Evolutionary conservation across 2,888 invertebrate genomes (phyloP).

Genomic region (Rotaria magnacalcarata): DNA sequence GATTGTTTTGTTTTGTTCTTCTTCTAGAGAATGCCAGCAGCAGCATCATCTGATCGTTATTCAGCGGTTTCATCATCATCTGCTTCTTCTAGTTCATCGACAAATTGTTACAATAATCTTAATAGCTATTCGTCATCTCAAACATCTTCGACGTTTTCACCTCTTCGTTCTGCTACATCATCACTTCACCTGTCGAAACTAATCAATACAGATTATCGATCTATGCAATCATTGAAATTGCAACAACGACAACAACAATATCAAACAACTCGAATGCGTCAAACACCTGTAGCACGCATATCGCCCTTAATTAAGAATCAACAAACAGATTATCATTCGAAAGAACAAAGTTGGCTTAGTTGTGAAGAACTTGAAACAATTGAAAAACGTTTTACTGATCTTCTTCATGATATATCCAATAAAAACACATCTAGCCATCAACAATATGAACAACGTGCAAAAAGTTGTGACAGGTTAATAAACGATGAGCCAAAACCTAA

Average conservation of each 20-base stretch:
- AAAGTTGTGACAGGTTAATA: constrained; percentile 25
- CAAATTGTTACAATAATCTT: neutral
- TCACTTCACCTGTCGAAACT: neutral
- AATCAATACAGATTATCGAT: constrained; percentile 1
- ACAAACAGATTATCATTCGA: neutral
- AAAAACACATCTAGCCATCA: neutral
- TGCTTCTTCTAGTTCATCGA: neutral
- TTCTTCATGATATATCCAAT: neutral
- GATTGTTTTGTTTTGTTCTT: neutral
- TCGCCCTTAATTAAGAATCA: neutral
- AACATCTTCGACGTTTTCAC: neutral
- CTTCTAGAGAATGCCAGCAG: neutral
- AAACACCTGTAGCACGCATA: neutral
- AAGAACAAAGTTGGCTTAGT: constrained; percentile 36
- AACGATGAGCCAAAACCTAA: neutral
- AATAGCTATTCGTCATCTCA: neutral
- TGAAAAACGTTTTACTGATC: constrained; percentile 36
- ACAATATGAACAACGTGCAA: neutral
- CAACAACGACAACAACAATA: neutral
- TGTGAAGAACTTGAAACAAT: constrained; percentile 37
- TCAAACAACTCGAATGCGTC: neutral
- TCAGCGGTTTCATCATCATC: neutral
- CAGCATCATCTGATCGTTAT: neutral
- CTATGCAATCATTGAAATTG: neutral
- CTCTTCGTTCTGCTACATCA: constrained; percentile 4